A percentile compares a stretch with the other conserved stretches of the same genome.
Evolutionary conservation across 2,797 vertebrate species (phyloP).

Genomic region (Nothura maculosa): DNA sequence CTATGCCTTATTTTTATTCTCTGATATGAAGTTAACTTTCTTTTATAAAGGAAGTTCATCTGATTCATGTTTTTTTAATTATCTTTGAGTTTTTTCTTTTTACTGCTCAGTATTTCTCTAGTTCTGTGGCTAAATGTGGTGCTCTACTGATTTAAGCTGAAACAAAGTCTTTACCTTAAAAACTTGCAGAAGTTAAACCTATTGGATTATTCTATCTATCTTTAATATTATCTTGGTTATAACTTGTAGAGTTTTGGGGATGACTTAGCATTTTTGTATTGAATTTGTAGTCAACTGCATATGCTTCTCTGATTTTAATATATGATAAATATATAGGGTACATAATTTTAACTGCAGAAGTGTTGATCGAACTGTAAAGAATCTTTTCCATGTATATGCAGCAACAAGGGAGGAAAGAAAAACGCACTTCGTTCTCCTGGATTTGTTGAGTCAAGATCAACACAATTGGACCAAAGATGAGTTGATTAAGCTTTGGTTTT

Average conservation of each 20-base stretch:
- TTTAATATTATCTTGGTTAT: constrained; percentile 15
- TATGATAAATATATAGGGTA: not conserved
- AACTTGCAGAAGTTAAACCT: not conserved
- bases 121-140: not conserved
- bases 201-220: not conserved
- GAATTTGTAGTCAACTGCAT: not conserved
- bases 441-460: not conserved
- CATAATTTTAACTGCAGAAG: not conserved
- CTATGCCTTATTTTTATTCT: not conserved
- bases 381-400: not conserved
- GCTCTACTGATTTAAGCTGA: not conserved
- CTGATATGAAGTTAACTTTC: not conserved
- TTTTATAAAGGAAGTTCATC: not conserved
- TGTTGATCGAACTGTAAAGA: not conserved
- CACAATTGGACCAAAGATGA: not conserved
- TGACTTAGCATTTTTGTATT: not conserved
- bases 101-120: not conserved
- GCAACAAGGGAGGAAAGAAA: not conserved
- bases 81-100: too few relatives aligned
- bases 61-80: not conserved
- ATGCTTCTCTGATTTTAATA: not conserved
- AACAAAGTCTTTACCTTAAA: not conserved
- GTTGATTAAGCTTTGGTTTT: constrained; percentile 19
- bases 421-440: not conserved
- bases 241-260: not conserved